Evolutionary conservation across 2,888 invertebrate species (phyloP).

Genomic region (Alcis repandata): DNA sequence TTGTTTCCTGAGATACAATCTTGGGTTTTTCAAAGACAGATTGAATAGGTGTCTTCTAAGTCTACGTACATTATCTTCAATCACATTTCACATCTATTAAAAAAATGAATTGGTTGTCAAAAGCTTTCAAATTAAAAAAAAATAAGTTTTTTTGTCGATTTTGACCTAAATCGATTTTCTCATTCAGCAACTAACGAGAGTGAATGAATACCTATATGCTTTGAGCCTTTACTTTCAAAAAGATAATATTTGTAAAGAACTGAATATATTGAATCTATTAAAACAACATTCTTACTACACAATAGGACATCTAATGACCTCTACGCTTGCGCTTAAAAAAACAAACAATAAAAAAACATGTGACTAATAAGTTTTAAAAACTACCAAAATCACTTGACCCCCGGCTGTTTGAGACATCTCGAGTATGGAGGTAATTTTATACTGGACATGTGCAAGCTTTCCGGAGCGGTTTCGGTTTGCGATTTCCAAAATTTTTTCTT

Average conservation of each 20-base stretch:
- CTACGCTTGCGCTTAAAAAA: slow-evolving; percentile 24
- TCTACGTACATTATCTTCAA: too few relatives aligned
- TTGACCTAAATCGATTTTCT: slow-evolving; percentile 1
- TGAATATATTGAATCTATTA: slow-evolving; percentile 1
- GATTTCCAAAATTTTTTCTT: neutral
- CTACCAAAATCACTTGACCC: slow-evolving; percentile 29
- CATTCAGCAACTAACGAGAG: neutral
- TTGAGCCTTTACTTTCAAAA: neutral
- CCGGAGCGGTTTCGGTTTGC: neutral
- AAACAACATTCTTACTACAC: slow-evolving; percentile 6
- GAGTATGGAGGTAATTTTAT: slow-evolving; percentile 9
- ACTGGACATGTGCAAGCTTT: neutral
- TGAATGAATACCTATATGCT: neutral
- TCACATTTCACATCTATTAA: too few relatives aligned
- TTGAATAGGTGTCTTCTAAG: too few relatives aligned
- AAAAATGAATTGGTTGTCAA: too few relatives aligned
- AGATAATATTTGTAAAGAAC: neutral
- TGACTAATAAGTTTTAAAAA: slow-evolving; percentile 18
- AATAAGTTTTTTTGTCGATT: neutral
- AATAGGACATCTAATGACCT: slow-evolving; percentile 21
- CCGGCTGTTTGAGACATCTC: neutral
- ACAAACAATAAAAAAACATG: slow-evolving; percentile 25
- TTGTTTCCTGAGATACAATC: too few relatives aligned
- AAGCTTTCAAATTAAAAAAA: neutral
- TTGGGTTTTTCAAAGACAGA: too few relatives aligned